Percentiles rank a stretch among this genome's conserved stretches.
Evolutionary conservation across 2,888 invertebrate species (phyloP).

Genomic region (Formica aserva): DNA sequence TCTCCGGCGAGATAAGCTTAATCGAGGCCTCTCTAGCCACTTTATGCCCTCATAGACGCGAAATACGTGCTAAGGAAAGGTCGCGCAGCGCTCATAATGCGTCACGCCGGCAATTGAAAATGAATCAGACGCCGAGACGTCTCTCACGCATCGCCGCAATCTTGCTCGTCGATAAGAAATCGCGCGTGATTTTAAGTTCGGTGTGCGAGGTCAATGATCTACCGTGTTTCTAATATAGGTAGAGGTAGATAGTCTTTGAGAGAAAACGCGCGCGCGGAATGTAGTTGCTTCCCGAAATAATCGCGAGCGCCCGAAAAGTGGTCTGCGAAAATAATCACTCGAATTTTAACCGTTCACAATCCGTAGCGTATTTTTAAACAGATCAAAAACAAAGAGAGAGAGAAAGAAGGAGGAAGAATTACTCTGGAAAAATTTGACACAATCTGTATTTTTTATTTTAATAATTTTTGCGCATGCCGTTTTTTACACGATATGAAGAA

Average conservation of each 20-base stretch:
- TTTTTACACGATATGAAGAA: not conserved
- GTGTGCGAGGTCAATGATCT: conserved; percentile 48
- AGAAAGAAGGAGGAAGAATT: not conserved
- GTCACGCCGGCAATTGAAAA: conserved; percentile 38
- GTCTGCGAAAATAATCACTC: conserved; percentile 31
- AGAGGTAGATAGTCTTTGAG: not conserved
- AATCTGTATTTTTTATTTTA: not conserved
- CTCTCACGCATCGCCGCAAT: conserved; percentile 19
- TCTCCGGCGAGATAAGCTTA: conserved; percentile 58
- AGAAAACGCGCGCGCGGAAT: conserved; percentile 14
- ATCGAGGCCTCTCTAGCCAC: conserved; percentile 33
- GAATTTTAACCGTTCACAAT: conserved; percentile 1
- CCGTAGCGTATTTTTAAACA: not conserved
- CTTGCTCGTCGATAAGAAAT: conserved; percentile 45
- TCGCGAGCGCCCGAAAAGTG: conserved; percentile 3
- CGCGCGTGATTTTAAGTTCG: not conserved
- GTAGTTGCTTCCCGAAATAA: conserved; percentile 37
- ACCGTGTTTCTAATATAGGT: conserved; percentile 35
- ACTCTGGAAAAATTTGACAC: not conserved
- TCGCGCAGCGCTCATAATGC: not conserved
- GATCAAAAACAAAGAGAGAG: not conserved
- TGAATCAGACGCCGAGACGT: conserved; percentile 20
- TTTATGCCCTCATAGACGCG: conserved; percentile 21
- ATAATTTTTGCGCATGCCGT: not conserved
- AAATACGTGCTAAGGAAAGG: conserved; percentile 35